Base-by-base conservation (phyloP, 1,140 invertebrate species). In the Aphelenchoides avenae region DNA sequence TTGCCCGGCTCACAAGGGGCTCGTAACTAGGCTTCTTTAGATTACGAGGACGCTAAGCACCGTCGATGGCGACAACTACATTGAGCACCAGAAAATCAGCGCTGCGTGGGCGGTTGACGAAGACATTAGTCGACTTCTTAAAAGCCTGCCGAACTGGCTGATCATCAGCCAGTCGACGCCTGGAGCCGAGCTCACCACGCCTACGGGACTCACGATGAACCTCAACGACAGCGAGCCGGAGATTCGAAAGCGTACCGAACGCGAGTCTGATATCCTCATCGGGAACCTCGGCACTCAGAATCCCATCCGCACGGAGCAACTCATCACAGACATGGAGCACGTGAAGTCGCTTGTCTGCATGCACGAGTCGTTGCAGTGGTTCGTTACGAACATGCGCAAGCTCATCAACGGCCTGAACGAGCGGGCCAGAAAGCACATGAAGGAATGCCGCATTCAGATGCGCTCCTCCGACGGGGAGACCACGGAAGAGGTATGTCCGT, bases 41-140 rank as follows among this genome's bases (percentile, higher is more conserved):
- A 66, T 74, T 24, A 76, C 64, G 18, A 48, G 46, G 13, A 18
- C 59, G n/a, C n/a, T n/a, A 15, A 27, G 63, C 9, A 41, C 40
- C 26, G 33, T 47, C 9, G 48, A 66, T 33, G 65, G 66, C 11
- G 61, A 61, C 20, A 36, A 51, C 37, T 37, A 49, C 4, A 46
- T 54, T 15, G 87, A 89, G 66, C 85, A 85, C 64, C 79, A 85
- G 46, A 85, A 90, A 30, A 86, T 89, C 54, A 90, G 88, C 70
- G 87, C 89, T 5, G 85, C 86, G 26, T 94, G 91, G 91, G 83
- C 91, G 1, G 89, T 89, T 62, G 91, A 95, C 79, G 88, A 91
- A 63, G 91, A 95, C 76, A 93, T 95, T 51, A 89, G 85, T 77
- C 80, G 89, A 57, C 89, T 91, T 79, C 83, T 81, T 30, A 71